Base-by-base conservation (phyloP, 1,140 invertebrate species). In the Drosophila lini region DNA sequence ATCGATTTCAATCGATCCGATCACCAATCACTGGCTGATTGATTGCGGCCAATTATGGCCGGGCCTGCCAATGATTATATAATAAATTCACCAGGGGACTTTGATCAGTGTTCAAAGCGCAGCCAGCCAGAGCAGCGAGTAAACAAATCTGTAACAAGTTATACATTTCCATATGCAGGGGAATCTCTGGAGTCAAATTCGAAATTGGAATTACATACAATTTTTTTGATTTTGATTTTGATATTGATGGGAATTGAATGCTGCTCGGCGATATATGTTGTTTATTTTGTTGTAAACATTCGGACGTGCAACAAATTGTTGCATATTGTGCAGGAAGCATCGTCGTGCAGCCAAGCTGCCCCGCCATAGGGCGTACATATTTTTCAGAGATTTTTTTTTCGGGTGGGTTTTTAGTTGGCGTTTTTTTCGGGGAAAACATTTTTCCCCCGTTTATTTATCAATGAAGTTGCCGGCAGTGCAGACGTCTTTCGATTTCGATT, bases 281-380 rank as follows among this genome's bases (percentile, higher is more conserved):
- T 89, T 89, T 89, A 89, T 84, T 90, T 89, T 78, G 74, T 84
- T 75, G 81, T 90, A 89, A 89, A 89, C 84, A 89, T 90, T 84
- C 84, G 84, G 84, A 89, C 74, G 52, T 89, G 84, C 81, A 78
- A 76, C 85, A 89, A 90, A 89, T 81, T 89, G 84, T 88, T 89
- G 84, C 83, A 88, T 78, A 88, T 88, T 84, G 84, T 83, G 77
- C 83, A 76, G 75, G 78, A 84, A 84, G 78, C 74, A 32, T 70
- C 68, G 56, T 56, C 68, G 56, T 56, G 62, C 53, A 60, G 63
- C 45, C 71, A 53, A 65, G 42, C 58, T 56, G 59, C 32, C 58
- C 56, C 64, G 68, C 58, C 58, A 71, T 74, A 86, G 82, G 82
- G 82, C 83, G 71, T 81, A 59, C 68, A 86, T 84, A 68, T 71